phyloP scores from a whole-genome alignment of 2,797 vertebrate genomes.

The Limnodromus scolopaceus region DNA sequence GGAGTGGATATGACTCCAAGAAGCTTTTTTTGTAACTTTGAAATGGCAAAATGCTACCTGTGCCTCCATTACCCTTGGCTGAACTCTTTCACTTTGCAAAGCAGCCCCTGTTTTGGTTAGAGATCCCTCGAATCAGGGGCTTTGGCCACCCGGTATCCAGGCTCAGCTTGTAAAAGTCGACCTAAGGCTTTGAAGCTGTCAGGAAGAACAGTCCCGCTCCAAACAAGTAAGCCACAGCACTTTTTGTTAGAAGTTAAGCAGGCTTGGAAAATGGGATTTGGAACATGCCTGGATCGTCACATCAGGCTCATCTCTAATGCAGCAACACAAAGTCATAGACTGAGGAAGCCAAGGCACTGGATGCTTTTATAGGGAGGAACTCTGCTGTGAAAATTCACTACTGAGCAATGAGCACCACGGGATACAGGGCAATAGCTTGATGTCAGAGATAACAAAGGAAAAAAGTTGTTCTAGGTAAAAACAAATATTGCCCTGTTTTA shows the following conservation, averaged over 20 bases:
- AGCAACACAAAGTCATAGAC: neutral
- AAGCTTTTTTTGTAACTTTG: neutral
- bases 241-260: conserved; percentile 2
- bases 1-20: neutral
- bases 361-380: neutral
- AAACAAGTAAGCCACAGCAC: neutral
- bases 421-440: neutral
- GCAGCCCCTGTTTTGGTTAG: neutral
- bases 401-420: neutral
- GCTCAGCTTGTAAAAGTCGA: neutral
- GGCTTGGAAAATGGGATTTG: neutral
- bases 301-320: neutral
- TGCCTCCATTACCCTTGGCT: neutral
- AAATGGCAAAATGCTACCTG: neutral
- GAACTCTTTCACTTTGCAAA: neutral
- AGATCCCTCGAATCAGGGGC: neutral
- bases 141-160: neutral
- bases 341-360: neutral
- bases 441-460: neutral
- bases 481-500: neutral
- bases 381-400: neutral
- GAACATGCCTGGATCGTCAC: neutral
- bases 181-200: neutral
- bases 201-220: neutral
- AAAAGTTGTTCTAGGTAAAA: neutral